phyloP scores from a whole-genome alignment of 2,113 vertebrate genomes.

The Condylura cristata region DNA sequence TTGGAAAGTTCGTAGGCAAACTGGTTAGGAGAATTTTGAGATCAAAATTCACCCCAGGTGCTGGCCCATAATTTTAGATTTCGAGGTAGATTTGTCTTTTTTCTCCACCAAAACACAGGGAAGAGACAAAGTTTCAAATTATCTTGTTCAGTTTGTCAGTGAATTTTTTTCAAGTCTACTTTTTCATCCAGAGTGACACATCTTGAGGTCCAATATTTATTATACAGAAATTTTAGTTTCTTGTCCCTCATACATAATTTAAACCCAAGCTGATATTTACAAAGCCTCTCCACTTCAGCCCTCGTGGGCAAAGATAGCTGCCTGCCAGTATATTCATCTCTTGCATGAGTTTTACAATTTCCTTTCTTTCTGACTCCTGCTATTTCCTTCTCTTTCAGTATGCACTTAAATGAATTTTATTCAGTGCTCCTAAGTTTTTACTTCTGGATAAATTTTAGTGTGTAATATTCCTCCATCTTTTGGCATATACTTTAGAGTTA shows the following conservation, averaged over 20 bases:
- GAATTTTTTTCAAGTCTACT: not conserved
- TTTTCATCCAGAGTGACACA: not conserved
- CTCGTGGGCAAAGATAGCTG: not conserved
- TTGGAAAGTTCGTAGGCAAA: not conserved
- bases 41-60: not conserved
- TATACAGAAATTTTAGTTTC: not conserved
- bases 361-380: not conserved
- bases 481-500: slow-evolving; percentile 5
- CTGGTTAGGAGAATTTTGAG: not conserved
- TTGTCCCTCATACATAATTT: not conserved
- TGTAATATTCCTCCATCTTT: not conserved
- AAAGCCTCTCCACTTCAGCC: not conserved
- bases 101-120: too few species aligned
- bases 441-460: slow-evolving; percentile 29
- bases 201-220: not conserved
- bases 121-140: not conserved
- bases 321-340: not conserved
- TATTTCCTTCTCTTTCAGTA: not conserved
- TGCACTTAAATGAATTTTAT: not conserved
- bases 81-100: not conserved
- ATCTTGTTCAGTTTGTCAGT: not conserved
- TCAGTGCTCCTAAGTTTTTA: not conserved
- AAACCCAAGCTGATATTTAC: not conserved
- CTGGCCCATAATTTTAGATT: not conserved
- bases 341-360: not conserved